Percentiles rank a stretch among this genome's conserved stretches.
Conservation (phyloP, 2,797 vertebrate genomes). For the Sebastes taczanowskii region DNA sequence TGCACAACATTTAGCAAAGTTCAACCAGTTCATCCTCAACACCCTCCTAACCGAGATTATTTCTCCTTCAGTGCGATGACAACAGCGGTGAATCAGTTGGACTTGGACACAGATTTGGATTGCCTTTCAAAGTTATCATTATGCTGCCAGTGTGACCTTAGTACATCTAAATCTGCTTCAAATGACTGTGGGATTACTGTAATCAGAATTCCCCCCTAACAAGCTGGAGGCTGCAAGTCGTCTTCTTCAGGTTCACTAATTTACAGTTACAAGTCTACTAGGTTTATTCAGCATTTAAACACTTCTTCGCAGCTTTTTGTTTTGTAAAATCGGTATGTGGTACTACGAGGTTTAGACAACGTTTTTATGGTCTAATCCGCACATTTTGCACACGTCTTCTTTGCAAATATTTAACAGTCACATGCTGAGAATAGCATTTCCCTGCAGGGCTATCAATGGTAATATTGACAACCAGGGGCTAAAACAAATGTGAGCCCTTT, state of each 20-base stretch:
- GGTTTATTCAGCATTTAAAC: not conserved
- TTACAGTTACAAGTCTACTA: not conserved
- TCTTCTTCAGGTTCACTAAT: not conserved
- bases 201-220: conserved; percentile 37
- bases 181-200: conserved; percentile 65
- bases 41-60: conserved; percentile 17
- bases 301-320: not conserved
- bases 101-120: conserved; percentile 37
- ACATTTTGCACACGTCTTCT: not conserved
- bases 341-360: not conserved
- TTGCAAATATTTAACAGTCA: conserved; percentile 2
- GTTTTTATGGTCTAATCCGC: not conserved
- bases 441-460: conserved; percentile 1
- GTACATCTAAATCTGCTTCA: conserved; percentile 60
- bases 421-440: conserved; percentile 10
- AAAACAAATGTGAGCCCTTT: conserved; percentile 37
- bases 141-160: conserved; percentile 45
- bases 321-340: not conserved
- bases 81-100: conserved; percentile 15
- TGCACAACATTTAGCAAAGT: not conserved
- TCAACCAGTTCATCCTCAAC: conserved; percentile 36
- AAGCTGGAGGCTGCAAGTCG: not conserved
- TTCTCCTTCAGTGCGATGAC: not conserved
- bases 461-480: conserved; percentile 18
- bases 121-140: conserved; percentile 47